Evolutionary conservation across 2,113 vertebrate species (phyloP).

Genomic region (Pithys albifrons): DNA sequence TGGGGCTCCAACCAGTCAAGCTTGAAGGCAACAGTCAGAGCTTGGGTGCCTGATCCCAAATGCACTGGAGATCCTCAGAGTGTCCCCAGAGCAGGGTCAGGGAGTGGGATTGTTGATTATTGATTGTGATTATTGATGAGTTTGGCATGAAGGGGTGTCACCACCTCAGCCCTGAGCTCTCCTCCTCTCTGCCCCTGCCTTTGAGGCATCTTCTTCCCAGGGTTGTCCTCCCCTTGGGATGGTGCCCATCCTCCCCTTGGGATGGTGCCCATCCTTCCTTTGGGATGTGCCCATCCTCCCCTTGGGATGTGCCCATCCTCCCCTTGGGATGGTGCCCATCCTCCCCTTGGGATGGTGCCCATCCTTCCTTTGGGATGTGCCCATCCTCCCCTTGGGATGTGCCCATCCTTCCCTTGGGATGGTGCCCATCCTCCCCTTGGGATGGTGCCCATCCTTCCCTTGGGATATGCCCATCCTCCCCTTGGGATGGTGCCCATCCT

Average conservation of each 20-base stretch:
- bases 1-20: neutral
- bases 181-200: neutral
- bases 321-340: rapidly evolving
- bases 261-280: neutral
- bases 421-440: no score
- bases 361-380: neutral
- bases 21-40: rapidly evolving
- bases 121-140: neutral
- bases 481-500: no score
- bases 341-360: neutral
- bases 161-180: rapidly evolving
- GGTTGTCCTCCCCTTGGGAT: neutral
- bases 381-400: neutral
- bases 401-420: neutral
- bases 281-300: neutral
- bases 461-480: rapidly evolving
- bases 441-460: no score
- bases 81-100: neutral
- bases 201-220: rapidly evolving
- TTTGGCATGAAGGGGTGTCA: neutral
- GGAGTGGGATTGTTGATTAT: neutral
- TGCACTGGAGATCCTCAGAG: neutral
- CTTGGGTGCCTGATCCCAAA: neutral
- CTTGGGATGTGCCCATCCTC: neutral
- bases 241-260: neutral